A percentile compares a stretch with the other conserved stretches of the same genome.
Evolutionary conservation across 2,888 invertebrate species (phyloP).

Genomic region (Cenopis cana): DNA sequence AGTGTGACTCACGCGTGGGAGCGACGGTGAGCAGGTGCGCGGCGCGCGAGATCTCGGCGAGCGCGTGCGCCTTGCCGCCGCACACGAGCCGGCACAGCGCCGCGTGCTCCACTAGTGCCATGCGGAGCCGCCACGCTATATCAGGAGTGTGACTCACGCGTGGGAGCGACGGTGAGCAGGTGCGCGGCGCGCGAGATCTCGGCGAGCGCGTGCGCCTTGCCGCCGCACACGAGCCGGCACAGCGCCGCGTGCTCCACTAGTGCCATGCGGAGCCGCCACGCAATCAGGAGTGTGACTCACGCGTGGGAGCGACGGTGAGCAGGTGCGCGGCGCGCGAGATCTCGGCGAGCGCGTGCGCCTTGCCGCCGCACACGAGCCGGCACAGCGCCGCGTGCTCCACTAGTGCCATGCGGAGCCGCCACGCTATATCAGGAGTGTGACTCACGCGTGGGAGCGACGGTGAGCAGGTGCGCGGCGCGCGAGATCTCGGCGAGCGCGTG

Average conservation of each 20-base stretch:
- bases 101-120: constrained; percentile 98
- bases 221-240: constrained; percentile 98
- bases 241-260: constrained; percentile 98
- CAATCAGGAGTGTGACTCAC: constrained; percentile 48
- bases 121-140: constrained; percentile 93
- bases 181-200: constrained; percentile 85
- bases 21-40: too few relatives aligned
- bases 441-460: constrained; percentile 55
- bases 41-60: too few relatives aligned
- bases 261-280: constrained; percentile 97
- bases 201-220: constrained; percentile 95
- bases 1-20: not conserved
- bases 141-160: constrained; percentile 47
- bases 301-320: too few relatives aligned
- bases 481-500: constrained; percentile 81
- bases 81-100: constrained; percentile 98
- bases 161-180: constrained; percentile 58
- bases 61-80: constrained; percentile 96
- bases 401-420: constrained; percentile 90
- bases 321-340: too few relatives aligned
- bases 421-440: too few relatives aligned
- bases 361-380: constrained; percentile 98
- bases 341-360: constrained; percentile 88
- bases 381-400: constrained; percentile 99
- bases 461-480: too few relatives aligned